phyloP scores from a whole-genome alignment of 2,113 vertebrate species.

The Diadophis punctatus region DNA sequence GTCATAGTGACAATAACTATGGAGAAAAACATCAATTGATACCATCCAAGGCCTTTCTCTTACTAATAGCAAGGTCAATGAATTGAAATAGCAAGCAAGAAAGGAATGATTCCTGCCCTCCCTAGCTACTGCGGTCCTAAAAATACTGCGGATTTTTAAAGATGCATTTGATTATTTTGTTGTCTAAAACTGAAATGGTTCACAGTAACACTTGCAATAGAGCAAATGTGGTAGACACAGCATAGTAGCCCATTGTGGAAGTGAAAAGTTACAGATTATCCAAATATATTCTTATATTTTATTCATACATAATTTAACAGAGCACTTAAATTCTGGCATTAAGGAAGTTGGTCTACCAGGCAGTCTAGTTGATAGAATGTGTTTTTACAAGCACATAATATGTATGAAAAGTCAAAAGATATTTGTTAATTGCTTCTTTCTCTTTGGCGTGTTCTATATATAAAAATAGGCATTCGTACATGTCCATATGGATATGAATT shows the following conservation, averaged over 20 bases:
- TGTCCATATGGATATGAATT: neutral
- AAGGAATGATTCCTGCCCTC: neutral
- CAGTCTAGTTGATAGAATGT: neutral
- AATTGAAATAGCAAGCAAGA: neutral
- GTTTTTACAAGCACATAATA: neutral
- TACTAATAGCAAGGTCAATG: neutral
- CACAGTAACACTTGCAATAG: neutral
- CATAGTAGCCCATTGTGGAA: neutral
- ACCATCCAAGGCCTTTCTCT: neutral
- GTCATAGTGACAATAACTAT: neutral
- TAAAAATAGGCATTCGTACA: neutral
- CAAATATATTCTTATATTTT: slow-evolving; percentile 15
- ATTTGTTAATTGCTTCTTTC: neutral
- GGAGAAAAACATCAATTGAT: neutral
- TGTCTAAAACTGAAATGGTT: neutral
- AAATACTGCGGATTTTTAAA: neutral
- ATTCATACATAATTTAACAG: slow-evolving; percentile 7
- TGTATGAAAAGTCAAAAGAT: neutral
- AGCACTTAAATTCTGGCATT: neutral
- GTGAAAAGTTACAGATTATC: accelerated
- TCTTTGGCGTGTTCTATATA: neutral
- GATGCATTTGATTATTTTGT: neutral
- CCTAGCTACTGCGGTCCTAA: neutral
- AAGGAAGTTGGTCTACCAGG: neutral
- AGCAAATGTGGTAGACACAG: accelerated